These are phyloP conservation scores for Oreochromis tanganicae DNA, from an alignment of 2,113 vertebrate species.

Conservation along the genomic window DNA sequence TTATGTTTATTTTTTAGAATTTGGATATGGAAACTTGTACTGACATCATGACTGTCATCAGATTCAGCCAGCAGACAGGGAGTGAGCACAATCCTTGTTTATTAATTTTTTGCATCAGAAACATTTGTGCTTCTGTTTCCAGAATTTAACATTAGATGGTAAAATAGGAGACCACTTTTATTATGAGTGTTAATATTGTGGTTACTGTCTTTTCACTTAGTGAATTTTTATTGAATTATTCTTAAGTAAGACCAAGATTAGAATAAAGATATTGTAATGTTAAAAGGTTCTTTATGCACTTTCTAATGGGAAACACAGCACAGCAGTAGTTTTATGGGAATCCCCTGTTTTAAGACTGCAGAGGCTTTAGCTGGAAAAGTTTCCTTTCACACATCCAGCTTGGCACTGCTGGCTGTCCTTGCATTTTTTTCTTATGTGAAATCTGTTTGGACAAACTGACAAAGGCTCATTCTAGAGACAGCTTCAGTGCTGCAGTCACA, in stretches of 20 bases:
- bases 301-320: not conserved
- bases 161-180: not conserved
- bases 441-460: conserved; percentile 16
- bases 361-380: conserved; percentile 17
- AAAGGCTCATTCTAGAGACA: conserved; percentile 23
- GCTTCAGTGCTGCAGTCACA: not conserved
- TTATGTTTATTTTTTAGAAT: not conserved
- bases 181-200: not conserved
- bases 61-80: not conserved
- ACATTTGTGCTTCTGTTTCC: not conserved
- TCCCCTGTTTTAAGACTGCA: conserved; percentile 22
- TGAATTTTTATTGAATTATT: not conserved
- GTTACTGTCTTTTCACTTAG: not conserved
- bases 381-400: conserved; percentile 49
- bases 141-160: not conserved
- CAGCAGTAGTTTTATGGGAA: conserved; percentile 36
- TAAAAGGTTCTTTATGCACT: conserved; percentile 27
- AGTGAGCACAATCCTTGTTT: not conserved
- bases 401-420: not conserved
- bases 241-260: not conserved
- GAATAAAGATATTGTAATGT: not conserved
- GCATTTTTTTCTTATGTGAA: conserved; percentile 1
- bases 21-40: not conserved
- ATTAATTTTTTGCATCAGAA: not conserved
- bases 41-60: not conserved